Evolutionary conservation across 2,797 vertebrate species (phyloP), one percentile per base, ranked within the genome.

Genomic region (Hozukius guyotensis): DNA sequence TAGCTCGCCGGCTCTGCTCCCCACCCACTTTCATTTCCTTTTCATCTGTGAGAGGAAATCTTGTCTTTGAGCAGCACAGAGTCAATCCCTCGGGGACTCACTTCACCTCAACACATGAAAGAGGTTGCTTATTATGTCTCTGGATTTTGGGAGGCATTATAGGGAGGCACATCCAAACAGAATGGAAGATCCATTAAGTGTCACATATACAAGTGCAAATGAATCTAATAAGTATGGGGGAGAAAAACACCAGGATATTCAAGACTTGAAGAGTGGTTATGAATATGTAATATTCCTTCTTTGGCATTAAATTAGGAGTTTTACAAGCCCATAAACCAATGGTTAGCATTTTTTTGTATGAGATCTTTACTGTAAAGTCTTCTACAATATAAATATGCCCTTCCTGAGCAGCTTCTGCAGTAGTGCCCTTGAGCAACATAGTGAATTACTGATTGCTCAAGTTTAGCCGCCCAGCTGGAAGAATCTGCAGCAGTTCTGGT

Each of bases 11-110:
- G 14, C 38, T 53, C 56, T 29, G 34, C 75, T 82, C 56, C 81
- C 80, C 73, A 77, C 80, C 66, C 79, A 75, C 80, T 90, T 88
- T 84, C 38, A 80, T 89, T 90, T 90, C 88, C 89, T 86, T 89
- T 89, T 90, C 85, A 91, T 90, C 83, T 88, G 67, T 22, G 73
- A 80, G 83, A 87, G 80, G 86, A 90, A 89, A 84, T 81, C 82
- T 86, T 38, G 55, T 78, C 62, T 90, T 85, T 83, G 80, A 88
- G 81, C 64, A 67, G 73, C 59, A 46, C 8, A 60, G 53, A 82
- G 72, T 77, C 29, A 72, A 75, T 85, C 61, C 87, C 80, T 31
- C 67, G n/a, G 80, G 78, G 83, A 73, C 77, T 80, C 18, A 25
- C 71, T 83, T 84, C 81, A 75, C 85, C 70, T 80, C 85, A 70